Conservation (phyloP, 1,140 invertebrate genomes). For the Philopotamus ludificatus region DNA sequence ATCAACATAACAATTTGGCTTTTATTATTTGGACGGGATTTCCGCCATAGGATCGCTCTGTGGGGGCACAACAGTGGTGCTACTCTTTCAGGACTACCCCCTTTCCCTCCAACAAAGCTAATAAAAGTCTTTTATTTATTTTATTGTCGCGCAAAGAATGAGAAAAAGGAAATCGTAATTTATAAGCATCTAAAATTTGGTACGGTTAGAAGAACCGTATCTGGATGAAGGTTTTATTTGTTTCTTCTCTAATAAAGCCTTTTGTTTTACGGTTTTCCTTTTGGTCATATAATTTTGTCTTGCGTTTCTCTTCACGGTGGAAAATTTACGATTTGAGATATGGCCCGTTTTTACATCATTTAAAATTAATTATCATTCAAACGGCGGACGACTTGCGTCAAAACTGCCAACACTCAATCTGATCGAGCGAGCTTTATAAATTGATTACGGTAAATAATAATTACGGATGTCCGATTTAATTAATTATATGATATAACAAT, state of each 20-base stretch:
- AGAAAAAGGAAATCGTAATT: slow-evolving; percentile 42
- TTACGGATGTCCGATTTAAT: too few species aligned
- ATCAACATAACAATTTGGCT: slow-evolving; percentile 40
- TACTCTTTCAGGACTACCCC: not conserved
- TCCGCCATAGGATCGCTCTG: not conserved
- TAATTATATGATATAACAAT: too few species aligned
- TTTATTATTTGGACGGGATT: slow-evolving; percentile 36
- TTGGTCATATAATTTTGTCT: slow-evolving; percentile 35
- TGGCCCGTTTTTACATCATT: not conserved
- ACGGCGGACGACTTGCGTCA: too few species aligned
- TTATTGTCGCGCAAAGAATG: slow-evolving; percentile 40
- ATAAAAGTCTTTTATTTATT: slow-evolving; percentile 39
- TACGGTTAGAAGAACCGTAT: slow-evolving; percentile 22
- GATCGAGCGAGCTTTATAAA: too few species aligned
- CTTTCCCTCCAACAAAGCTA: not conserved
- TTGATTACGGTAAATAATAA: too few species aligned
- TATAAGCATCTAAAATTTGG: slow-evolving; percentile 40
- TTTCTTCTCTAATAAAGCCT: slow-evolving; percentile 38
- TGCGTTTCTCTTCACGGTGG: slow-evolving; percentile 15
- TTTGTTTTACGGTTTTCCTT: slow-evolving; percentile 38
- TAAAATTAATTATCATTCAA: not conserved
- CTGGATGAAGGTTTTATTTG: slow-evolving; percentile 26
- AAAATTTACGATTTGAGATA: slow-evolving; percentile 18
- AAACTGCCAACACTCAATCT: too few species aligned
- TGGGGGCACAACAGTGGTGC: too few species aligned